Percentiles rank a stretch among this genome's conserved stretches.
Evolutionary conservation across 2,888 invertebrate species (phyloP).

Genomic region (Aromia moschata): DNA sequence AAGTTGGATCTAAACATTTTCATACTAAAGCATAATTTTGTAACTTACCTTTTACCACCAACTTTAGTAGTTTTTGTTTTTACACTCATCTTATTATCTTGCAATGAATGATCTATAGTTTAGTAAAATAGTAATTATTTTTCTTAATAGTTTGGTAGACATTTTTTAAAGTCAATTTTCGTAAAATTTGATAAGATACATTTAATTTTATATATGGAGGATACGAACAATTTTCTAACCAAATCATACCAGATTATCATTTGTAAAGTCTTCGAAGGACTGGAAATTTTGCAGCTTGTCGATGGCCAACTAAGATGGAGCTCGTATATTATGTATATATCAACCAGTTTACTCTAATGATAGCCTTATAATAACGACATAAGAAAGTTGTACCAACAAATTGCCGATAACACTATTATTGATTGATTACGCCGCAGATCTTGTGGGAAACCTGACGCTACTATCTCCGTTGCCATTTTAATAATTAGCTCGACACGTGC

Average conservation of each 20-base stretch:
- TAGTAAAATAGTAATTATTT: no score
- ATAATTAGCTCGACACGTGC: slow-evolving; percentile 11
- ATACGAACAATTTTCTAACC: neutral
- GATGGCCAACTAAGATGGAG: neutral
- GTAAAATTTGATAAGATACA: no score
- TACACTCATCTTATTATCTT: no score
- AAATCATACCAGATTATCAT: neutral
- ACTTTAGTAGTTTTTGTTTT: no score
- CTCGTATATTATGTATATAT: no score
- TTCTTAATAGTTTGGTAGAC: no score
- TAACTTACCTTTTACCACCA: no score
- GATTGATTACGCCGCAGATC: slow-evolving; percentile 2
- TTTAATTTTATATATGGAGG: neutral
- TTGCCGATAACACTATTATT: slow-evolving; percentile 6
- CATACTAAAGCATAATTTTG: no score
- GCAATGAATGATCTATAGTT: no score
- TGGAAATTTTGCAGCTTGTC: neutral
- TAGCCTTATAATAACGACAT: neutral
- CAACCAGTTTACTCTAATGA: slow-evolving; percentile 3
- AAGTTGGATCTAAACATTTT: no score
- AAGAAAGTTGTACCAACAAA: slow-evolving; percentile 3
- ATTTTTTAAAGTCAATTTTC: no score
- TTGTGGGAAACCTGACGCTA: neutral
- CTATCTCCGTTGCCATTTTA: neutral
- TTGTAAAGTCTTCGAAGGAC: neutral